phyloP scores from a whole-genome alignment of 2,888 invertebrate genomes.

The Ypsolopha sequella region DNA sequence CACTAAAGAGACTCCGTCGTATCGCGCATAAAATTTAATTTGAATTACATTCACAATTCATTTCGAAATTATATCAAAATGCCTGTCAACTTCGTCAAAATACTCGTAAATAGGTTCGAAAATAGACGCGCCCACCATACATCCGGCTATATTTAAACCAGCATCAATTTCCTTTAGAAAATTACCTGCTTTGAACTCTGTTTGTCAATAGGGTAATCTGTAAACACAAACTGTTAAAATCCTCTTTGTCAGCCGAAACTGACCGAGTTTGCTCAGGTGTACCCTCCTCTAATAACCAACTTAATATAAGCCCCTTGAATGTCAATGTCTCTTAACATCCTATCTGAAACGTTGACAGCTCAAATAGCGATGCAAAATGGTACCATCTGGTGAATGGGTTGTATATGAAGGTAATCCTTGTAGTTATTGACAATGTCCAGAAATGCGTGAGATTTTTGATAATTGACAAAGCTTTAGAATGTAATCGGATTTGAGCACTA shows the following conservation, averaged over 20 bases:
- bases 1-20: too few relatives aligned
- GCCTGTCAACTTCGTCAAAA: not conserved
- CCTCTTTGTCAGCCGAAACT: constrained; percentile 44
- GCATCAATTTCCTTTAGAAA: constrained; percentile 35
- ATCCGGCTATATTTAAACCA: constrained; percentile 27
- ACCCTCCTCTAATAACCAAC: constrained; percentile 16
- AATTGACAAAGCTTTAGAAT: too few relatives aligned
- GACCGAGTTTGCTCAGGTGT: constrained; percentile 55
- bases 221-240: constrained; percentile 66
- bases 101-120: not conserved
- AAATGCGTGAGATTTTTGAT: not conserved
- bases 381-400: not conserved
- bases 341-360: constrained; percentile 14
- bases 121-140: constrained; percentile 18
- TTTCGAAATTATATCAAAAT: not conserved
- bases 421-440: not conserved
- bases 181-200: constrained; percentile 57
- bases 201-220: constrained; percentile 60
- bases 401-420: not conserved
- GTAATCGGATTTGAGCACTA: too few relatives aligned
- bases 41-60: not conserved
- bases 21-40: too few relatives aligned
- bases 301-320: constrained; percentile 15
- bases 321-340: constrained; percentile 9
- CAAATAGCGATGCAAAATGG: constrained; percentile 10